A percentile compares a stretch with the other conserved stretches of the same genome.
These are phyloP conservation scores for Dione juno DNA, from an alignment of 2,888 invertebrate species.

Conservation along the genomic window DNA sequence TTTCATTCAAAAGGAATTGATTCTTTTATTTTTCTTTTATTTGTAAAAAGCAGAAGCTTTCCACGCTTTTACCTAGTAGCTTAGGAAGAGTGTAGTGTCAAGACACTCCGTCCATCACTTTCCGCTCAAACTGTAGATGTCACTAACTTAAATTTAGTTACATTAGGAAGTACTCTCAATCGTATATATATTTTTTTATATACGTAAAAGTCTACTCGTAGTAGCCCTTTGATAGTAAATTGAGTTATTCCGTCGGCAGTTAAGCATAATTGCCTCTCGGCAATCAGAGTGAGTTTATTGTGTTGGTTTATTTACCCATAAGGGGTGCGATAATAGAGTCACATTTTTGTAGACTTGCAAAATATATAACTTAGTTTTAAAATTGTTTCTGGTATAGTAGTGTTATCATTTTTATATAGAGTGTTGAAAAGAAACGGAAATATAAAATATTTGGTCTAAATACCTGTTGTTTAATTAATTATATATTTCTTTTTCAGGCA, in stretches of 20 bases:
- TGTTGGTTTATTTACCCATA: conserved; percentile 66
- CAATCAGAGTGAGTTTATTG: conserved; percentile 57
- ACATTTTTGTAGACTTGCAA: conserved; percentile 12
- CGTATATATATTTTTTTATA: neutral
- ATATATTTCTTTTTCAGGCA: no score
- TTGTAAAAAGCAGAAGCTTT: no score
- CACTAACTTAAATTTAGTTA: neutral
- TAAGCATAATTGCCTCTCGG: conserved; percentile 66
- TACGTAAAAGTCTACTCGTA: neutral
- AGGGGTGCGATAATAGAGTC: conserved; percentile 24
- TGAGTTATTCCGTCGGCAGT: conserved; percentile 51
- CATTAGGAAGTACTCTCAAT: neutral
- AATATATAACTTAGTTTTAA: neutral
- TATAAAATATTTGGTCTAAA: no score
- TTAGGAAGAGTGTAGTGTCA: no score
- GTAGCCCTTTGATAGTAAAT: conserved; percentile 41
- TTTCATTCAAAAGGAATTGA: no score
- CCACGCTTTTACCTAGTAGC: no score
- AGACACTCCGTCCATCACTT: no score
- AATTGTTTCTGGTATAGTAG: neutral
- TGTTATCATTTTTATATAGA: no score
- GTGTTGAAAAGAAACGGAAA: no score
- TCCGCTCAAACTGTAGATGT: no score
- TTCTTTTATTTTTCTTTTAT: no score
- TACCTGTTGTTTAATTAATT: no score